phyloP scores from a whole-genome alignment of 2,797 vertebrate species.

The Gymnoscopelus microlampas region DNA sequence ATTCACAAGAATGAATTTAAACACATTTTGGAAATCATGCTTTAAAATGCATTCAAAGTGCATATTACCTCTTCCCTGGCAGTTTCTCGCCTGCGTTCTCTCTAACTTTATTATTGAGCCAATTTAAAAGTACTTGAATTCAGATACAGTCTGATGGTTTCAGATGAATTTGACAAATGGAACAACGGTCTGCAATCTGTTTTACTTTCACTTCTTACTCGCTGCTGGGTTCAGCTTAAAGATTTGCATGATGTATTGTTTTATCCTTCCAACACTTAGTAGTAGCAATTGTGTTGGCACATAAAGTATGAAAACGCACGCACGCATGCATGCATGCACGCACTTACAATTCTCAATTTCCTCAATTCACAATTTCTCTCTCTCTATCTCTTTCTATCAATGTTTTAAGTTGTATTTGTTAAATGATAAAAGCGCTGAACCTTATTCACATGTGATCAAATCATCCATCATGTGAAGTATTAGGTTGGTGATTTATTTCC shows the following conservation, averaged over 20 bases:
- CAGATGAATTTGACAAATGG: constrained; percentile 63
- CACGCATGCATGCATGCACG: too few relatives aligned
- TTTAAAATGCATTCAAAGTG: background rate
- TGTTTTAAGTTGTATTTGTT: constrained; percentile 7
- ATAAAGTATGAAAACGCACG: too few relatives aligned
- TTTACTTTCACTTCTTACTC: constrained; percentile 39
- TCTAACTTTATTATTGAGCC: constrained; percentile 63
- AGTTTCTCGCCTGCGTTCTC: constrained; percentile 33
- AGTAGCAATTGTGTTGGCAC: too few relatives aligned
- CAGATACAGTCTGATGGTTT: constrained; percentile 53
- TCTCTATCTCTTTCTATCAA: too few relatives aligned
- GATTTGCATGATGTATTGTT: constrained; percentile 36
- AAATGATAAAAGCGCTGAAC: constrained; percentile 12
- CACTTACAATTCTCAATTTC: too few relatives aligned
- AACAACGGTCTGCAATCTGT: constrained; percentile 38
- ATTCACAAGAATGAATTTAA: too few relatives aligned
- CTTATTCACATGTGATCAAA: constrained; percentile 24
- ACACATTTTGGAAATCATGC: too few relatives aligned
- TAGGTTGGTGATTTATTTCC: constrained; percentile 20
- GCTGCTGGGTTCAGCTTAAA: constrained; percentile 6
- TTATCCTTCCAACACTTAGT: constrained; percentile 8
- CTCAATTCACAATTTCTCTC: background rate
- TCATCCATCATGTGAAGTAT: constrained; percentile 12
- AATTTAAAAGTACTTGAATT: constrained; percentile 69
- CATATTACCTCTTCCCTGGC: constrained; percentile 44